These are phyloP conservation scores for Tyrannus savana DNA, from an alignment of 2,113 vertebrate species.

Conservation along the genomic window DNA sequence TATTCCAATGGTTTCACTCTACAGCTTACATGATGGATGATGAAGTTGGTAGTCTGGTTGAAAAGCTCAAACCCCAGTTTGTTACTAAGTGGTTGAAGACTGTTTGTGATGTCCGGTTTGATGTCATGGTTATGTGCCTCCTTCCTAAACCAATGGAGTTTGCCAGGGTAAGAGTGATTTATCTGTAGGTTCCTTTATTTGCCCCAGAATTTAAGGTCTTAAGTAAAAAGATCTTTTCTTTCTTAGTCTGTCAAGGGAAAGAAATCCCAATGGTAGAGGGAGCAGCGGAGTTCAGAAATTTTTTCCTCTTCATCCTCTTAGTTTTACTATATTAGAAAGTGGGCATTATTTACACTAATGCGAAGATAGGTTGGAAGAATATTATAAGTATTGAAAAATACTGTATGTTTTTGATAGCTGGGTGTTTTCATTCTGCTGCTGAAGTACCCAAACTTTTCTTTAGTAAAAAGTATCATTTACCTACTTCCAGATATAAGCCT, in stretches of 20 bases:
- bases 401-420: not conserved
- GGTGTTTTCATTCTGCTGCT: not conserved
- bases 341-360: not conserved
- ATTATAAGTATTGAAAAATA: not conserved
- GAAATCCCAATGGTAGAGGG: not conserved
- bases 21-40: conserved; percentile 99
- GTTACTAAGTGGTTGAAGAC: conserved; percentile 99
- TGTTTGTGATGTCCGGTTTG: conserved; percentile 96
- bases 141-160: conserved; percentile 98
- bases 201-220: not conserved
- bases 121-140: conserved; percentile 99
- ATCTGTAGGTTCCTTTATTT: not conserved
- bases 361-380: not conserved
- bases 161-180: conserved; percentile 84
- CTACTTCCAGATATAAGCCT: not conserved
- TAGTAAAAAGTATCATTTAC: not conserved
- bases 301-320: not conserved
- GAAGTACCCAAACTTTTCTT: not conserved
- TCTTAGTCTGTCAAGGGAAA: not conserved
- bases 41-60: conserved; percentile 97
- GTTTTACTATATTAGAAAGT: not conserved
- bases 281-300: not conserved
- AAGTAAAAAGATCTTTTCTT: not conserved
- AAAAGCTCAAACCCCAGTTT: conserved; percentile 99
- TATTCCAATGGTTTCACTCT: conserved; percentile 99